Conservation (phyloP, 2,888 invertebrate species). For the Eristalis pertinax region DNA sequence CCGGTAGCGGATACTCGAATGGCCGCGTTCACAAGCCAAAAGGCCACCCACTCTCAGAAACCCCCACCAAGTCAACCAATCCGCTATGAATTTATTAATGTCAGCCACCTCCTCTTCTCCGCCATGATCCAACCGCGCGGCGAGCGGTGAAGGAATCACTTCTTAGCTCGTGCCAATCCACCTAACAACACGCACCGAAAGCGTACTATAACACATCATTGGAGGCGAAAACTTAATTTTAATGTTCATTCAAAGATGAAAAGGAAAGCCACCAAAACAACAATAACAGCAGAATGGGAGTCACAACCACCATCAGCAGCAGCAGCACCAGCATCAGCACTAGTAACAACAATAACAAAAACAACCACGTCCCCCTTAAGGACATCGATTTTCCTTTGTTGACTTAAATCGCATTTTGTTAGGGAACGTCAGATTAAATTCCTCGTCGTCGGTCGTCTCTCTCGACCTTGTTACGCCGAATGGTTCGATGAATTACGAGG, state of each 20-base stretch:
- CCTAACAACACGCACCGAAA: conserved; percentile 1
- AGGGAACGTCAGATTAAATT: conserved; percentile 28
- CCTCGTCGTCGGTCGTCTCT: neutral
- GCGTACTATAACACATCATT: conserved; percentile 11
- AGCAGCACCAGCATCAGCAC: neutral
- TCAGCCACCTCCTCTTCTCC: neutral
- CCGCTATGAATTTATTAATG: neutral
- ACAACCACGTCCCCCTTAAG: conserved; percentile 7
- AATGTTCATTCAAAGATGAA: conserved; percentile 39
- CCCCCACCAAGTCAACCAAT: neutral
- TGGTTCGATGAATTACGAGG: conserved; percentile 42
- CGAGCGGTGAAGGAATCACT: neutral
- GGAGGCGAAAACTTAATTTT: conserved; percentile 32
- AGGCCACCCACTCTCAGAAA: neutral
- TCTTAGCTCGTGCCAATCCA: conserved; percentile 2
- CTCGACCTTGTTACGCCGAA: conserved; percentile 51
- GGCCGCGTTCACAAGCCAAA: neutral
- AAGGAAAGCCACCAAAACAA: conserved; percentile 12
- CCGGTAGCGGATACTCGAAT: neutral
- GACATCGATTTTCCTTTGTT: conserved; percentile 55
- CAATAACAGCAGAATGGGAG: neutral
- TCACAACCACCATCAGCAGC: neutral
- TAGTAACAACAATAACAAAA: neutral
- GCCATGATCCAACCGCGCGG: neutral
- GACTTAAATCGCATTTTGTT: conserved; percentile 41